Conservation (phyloP, 2,113 vertebrate species). For the Hydropotes inermis region DNA sequence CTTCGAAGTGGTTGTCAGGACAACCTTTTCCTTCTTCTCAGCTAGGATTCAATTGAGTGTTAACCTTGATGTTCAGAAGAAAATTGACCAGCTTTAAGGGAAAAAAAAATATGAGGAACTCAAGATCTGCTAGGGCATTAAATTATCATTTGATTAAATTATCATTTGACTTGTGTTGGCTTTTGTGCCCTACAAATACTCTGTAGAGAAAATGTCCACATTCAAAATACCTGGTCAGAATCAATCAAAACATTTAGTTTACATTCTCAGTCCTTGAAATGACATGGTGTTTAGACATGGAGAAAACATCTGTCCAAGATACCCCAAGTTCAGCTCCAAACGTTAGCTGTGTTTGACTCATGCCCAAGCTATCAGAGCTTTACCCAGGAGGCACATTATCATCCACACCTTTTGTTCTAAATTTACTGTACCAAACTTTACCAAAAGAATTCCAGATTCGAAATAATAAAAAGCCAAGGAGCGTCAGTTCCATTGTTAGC, state of each 20-base stretch:
- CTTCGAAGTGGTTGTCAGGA: background rate
- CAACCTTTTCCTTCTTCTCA: conserved; percentile 8
- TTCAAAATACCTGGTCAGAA: background rate
- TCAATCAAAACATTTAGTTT: background rate
- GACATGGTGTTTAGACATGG: background rate
- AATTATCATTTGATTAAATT: background rate
- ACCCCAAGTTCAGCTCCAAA: background rate
- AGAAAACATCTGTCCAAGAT: background rate
- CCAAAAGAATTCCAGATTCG: conserved; percentile 68
- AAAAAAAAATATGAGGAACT: background rate
- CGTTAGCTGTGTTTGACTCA: background rate
- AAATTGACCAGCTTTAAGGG: background rate
- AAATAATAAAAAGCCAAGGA: conserved; percentile 69
- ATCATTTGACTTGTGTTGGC: background rate
- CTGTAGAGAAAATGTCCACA: background rate
- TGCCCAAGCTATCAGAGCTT: background rate
- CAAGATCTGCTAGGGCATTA: background rate
- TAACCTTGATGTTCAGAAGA: conserved; percentile 20
- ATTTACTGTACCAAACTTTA: conserved; percentile 75
- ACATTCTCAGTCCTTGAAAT: background rate
- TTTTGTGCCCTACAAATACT: background rate
- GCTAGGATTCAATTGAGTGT: background rate
- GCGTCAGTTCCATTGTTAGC: conserved; percentile 68
- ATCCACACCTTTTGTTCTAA: conserved; percentile 73
- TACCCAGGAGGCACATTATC: conserved; percentile 48